Percentiles rank a stretch among this genome's conserved stretches.
phyloP scores from a whole-genome alignment of 2,113 vertebrate species.

The Ivindomyrus marchei region DNA sequence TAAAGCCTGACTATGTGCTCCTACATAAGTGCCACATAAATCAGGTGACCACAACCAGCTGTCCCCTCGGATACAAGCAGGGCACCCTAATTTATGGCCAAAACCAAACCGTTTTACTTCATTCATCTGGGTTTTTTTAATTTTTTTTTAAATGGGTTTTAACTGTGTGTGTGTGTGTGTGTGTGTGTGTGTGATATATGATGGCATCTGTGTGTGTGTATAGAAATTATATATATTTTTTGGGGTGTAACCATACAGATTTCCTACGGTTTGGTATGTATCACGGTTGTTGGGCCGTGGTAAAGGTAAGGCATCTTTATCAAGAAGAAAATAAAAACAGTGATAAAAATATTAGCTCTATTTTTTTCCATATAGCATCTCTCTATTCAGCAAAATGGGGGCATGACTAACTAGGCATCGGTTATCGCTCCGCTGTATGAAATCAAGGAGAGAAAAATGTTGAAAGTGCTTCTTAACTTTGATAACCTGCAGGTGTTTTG shows the following conservation, averaged over 20 bases:
- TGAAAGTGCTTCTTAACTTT: neutral
- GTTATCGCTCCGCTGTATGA: neutral
- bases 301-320: neutral
- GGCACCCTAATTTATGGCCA: conserved; percentile 34
- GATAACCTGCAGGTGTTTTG: neutral
- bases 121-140: no score
- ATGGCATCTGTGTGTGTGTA: no score
- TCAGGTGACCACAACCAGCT: conserved; percentile 52
- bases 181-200: no score
- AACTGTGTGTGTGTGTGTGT: no score
- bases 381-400: neutral
- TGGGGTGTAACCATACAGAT: conserved; percentile 14
- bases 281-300: no score
- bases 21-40: conserved; percentile 56
- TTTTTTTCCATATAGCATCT: no score
- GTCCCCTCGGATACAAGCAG: conserved; percentile 45
- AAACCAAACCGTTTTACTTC: neutral
- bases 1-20: conserved; percentile 47
- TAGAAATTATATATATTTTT: no score
- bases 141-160: no score
- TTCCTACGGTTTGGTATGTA: neutral
- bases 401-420: neutral
- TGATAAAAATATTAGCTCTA: neutral
- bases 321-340: neutral
- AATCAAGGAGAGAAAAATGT: neutral